These are phyloP conservation scores for Lathamus discolor DNA, from an alignment of 2,113 vertebrate genomes.

Conservation along the genomic window DNA sequence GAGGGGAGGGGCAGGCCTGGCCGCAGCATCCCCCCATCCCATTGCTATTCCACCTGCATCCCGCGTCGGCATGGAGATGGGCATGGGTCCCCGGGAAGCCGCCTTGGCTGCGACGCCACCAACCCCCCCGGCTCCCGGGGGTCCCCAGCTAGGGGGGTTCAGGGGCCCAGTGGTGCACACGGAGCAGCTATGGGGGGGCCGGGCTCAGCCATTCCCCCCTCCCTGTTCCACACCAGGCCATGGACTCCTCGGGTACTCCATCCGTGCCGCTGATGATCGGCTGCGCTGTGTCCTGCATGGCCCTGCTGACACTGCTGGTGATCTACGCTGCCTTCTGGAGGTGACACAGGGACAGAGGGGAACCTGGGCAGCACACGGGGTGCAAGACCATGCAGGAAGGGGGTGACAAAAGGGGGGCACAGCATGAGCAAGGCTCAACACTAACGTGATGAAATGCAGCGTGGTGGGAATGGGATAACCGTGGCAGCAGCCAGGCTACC, in stretches of 20 bases:
- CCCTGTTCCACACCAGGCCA: slow-evolving; percentile 74
- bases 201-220: neutral
- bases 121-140: rapidly evolving
- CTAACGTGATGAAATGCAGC: rapidly evolving
- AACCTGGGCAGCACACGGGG: neutral
- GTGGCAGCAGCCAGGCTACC: neutral
- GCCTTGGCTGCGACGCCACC: neutral
- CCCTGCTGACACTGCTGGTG: slow-evolving; percentile 90
- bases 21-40: neutral
- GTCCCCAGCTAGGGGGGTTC: rapidly evolving
- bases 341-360: slow-evolving; percentile 48
- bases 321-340: slow-evolving; percentile 98
- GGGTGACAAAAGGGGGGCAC: neutral
- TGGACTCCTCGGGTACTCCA: slow-evolving; percentile 88
- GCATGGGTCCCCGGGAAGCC: slow-evolving; percentile 52
- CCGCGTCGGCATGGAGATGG: slow-evolving; percentile 56
- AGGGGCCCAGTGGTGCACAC: neutral
- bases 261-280: slow-evolving; percentile 96
- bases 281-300: slow-evolving; percentile 94
- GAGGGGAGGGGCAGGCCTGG: neutral
- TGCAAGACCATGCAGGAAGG: rapidly evolving
- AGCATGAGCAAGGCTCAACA: rapidly evolving
- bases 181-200: rapidly evolving
- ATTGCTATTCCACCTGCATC: slow-evolving; percentile 42
- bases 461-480: neutral